Evolutionary conservation across 2,888 invertebrate genomes (phyloP).

Genomic region (Teinopalpus imperialis): DNA sequence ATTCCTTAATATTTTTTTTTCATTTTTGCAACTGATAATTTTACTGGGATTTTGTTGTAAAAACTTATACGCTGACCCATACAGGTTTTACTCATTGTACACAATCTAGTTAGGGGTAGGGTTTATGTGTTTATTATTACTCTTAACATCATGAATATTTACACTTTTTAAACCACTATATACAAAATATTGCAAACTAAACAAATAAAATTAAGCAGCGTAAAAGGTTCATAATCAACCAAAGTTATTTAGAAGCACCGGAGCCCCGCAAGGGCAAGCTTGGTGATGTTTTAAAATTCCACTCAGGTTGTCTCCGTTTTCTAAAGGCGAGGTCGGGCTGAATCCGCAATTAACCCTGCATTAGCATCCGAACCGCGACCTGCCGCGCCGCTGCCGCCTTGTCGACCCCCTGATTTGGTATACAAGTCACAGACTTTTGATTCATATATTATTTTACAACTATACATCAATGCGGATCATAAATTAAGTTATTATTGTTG

Average conservation of each 20-base stretch:
- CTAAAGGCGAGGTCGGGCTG: conserved; percentile 58
- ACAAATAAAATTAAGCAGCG: neutral
- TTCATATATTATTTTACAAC: too few relatives aligned
- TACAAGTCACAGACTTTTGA: conserved; percentile 2
- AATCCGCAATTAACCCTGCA: conserved; percentile 70
- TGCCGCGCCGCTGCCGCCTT: conserved; percentile 35
- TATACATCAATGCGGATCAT: too few relatives aligned
- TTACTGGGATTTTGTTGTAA: too few relatives aligned
- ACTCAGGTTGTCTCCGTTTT: conserved; percentile 50
- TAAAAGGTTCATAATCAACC: conserved; percentile 1
- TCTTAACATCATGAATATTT: neutral
- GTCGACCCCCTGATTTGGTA: conserved; percentile 3
- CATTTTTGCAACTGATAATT: too few relatives aligned
- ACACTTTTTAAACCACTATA: neutral
- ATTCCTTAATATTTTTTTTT: too few relatives aligned
- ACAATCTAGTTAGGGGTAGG: too few relatives aligned
- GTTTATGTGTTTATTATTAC: too few relatives aligned
- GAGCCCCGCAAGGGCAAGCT: conserved; percentile 20
- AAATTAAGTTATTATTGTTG: too few relatives aligned
- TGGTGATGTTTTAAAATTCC: conserved; percentile 55
- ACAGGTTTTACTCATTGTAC: too few relatives aligned
- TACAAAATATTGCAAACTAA: neutral
- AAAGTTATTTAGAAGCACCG: conserved; percentile 7
- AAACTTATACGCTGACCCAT: too few relatives aligned
- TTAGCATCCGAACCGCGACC: conserved; percentile 63